Evolutionary conservation across 1,140 invertebrate species (phyloP).

Genomic region (Apocrypta bakeri): DNA sequence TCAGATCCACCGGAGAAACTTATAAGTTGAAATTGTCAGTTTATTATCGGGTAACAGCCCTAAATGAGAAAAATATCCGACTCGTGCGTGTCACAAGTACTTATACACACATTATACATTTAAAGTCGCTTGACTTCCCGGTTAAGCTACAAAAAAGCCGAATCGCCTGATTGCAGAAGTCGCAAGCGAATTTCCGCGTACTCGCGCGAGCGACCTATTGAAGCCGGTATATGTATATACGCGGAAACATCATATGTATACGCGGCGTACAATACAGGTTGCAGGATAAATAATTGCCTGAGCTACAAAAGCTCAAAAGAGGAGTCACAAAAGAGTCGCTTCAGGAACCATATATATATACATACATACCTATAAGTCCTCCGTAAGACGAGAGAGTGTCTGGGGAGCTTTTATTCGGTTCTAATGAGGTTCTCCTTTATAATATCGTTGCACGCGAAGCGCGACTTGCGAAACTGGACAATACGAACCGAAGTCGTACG

Average conservation of each 20-base stretch:
- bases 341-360: not conserved
- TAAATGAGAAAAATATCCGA: too few species aligned
- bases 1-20: too few species aligned
- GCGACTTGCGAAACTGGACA: not conserved
- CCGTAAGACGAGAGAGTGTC: not conserved
- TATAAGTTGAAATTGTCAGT: too few species aligned
- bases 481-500: not conserved
- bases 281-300: not conserved
- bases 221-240: not conserved
- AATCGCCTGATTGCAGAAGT: not conserved
- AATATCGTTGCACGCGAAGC: too few species aligned
- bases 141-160: too few species aligned
- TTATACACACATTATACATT: too few species aligned
- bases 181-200: not conserved
- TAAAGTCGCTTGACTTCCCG: too few species aligned
- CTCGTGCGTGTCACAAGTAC: too few species aligned
- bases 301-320: not conserved
- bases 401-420: not conserved
- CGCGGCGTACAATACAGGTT: not conserved
- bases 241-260: not conserved
- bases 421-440: conserved; percentile 2
- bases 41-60: too few species aligned
- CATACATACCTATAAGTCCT: too few species aligned
- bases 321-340: not conserved
- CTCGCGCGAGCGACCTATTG: not conserved